Evolutionary conservation across 2,113 vertebrate species (phyloP), one percentile per base, ranked within the genome.

Genomic region (Sinocyclocheilus anophthalmus): DNA sequence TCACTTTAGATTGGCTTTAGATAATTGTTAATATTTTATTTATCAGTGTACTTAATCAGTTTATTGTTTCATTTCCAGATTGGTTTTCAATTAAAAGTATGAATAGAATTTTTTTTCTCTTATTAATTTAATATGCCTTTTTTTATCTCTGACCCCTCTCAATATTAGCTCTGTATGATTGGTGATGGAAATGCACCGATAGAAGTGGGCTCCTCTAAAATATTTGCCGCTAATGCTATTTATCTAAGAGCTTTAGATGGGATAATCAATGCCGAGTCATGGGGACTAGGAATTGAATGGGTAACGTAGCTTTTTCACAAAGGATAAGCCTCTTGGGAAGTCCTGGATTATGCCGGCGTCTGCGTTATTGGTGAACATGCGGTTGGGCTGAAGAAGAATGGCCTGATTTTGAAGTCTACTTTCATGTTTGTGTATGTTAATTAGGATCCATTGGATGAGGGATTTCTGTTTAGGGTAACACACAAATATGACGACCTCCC

Each of bases 381-480:
- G 3, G 78, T 78, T 86, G 85, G 80, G 89, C 78, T 79, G 83
- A 81, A 89, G 88, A 87, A 91, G 88, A 92, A 89, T 89, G 88
- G 83, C 89, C 89, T 91, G 84, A 91, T 90, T 93, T 93, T 92
- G 91, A 90, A 90, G 89, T 92, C 93, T 88, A 88, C 92, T 90
- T 93, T 94, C 91, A 91, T 92, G 91, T 12, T 10, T 88, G 76
- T 81, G 24, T 83, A 78, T 85, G 87, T 91, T 88, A 90, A 93
- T 88, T 93, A 90, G 88, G 90, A 92, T 93, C 89, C 89, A 91
- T 92, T 89, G 91, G 89, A 87, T 84, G 79, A 91, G 88, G 84
- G 81, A 73, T 93, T 92, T 93, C 87, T 42, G 69, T 89, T 86
- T 88, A 75, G 10, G 10, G 1, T 91, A 91, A 93, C 91, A 86